Evolutionary conservation across 2,113 vertebrate genomes (phyloP).

Genomic region (Urocynchramus pylzowi): DNA sequence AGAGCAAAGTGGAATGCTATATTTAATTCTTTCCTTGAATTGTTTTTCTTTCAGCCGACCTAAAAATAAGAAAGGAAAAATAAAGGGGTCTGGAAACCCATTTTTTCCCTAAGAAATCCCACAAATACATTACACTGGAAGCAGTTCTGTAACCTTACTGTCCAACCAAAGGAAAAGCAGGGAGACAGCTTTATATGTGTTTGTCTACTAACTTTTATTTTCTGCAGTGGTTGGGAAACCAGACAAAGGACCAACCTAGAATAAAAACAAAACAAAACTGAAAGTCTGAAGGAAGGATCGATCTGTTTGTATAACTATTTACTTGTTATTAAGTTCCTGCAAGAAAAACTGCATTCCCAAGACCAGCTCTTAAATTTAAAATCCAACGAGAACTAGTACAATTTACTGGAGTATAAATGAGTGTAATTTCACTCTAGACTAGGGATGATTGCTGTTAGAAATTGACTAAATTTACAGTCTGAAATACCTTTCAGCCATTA

Average conservation of each 20-base stretch:
- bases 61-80: neutral
- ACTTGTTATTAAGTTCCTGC: neutral
- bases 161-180: neutral
- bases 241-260: neutral
- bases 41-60: neutral
- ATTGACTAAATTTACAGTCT: neutral
- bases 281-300: neutral
- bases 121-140: neutral
- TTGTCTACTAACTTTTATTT: neutral
- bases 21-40: neutral
- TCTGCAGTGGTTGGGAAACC: neutral
- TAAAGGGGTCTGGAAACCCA: neutral
- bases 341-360: neutral
- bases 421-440: neutral
- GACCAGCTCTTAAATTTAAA: neutral
- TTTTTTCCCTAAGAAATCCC: neutral
- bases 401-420: neutral
- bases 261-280: neutral
- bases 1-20: accelerated
- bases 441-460: neutral
- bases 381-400: neutral
- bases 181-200: neutral
- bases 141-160: neutral
- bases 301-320: neutral
- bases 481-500: neutral